Base-by-base conservation (phyloP, 2,888 invertebrate species). In the Calliphora vomitoria region DNA sequence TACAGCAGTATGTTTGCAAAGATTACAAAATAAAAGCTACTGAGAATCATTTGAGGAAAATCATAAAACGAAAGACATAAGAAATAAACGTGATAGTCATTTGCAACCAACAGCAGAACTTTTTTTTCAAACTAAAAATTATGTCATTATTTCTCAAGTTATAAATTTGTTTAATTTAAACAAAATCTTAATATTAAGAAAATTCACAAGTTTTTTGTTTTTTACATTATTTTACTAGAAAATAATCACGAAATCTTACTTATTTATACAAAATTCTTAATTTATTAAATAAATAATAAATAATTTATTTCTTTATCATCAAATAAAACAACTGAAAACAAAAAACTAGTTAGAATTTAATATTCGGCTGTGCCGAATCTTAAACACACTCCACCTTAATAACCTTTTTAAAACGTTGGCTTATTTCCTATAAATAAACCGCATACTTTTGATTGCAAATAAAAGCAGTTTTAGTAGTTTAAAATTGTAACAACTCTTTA, bases 11-110 rank as follows among this genome's bases (percentile, higher is more conserved):
- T 18, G 44, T 35, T 72, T 55, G 31, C 15, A 31, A 62, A 4
- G 18, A 44, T 64, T 53, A 41, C 8, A 44, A 4, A 38, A 44
- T 8, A 8, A 41, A 55, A 64, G 3, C 38, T 55, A 15, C 74
- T 68, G 35, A 58, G 64, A 82, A 68, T 47, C n/a, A 58, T 53
- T 55, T 13, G 0, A 18, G 31, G 0, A 1, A 5, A 38, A 41
- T 10, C n/a, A 5, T 5, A 47, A 85, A 81, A 80, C 71, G 18
- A 85, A 80, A 74, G 80, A 85, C 62, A 80, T 79, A 80, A 69
- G 69, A 38, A 66, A 62, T 80, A 76, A 60, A 69, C 85, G 38
- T 75, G 53, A 18, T 41, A 44, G 5, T 62, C n/a, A 50, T 41
- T 18, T 38, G 8, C 0, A 4, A 35, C 0, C 35, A 35, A 35